Evolutionary conservation across 2,888 invertebrate genomes (phyloP).

Genomic region (Incurvaria masculella): DNA sequence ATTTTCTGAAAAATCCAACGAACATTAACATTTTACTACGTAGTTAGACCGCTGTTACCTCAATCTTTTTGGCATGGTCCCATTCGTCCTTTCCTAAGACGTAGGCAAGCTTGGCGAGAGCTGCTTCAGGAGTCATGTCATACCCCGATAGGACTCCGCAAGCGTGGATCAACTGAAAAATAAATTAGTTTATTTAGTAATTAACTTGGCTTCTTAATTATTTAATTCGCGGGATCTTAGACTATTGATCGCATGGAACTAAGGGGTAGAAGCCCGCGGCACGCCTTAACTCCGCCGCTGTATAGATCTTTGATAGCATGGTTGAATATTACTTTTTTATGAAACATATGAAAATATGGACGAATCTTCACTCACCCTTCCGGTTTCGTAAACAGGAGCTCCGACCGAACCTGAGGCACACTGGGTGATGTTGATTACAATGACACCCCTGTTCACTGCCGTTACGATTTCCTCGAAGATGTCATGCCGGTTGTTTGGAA

Average conservation of each 20-base stretch:
- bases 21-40: background rate
- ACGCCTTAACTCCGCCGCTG: too few species aligned
- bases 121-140: constrained; percentile 94
- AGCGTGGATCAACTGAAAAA: constrained; percentile 44
- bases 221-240: too few species aligned
- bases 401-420: constrained; percentile 79
- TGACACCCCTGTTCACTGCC: constrained; percentile 73
- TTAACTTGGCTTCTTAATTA: too few species aligned
- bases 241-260: too few species aligned
- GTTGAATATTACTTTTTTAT: too few species aligned
- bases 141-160: constrained; percentile 75
- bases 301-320: too few species aligned
- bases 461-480: constrained; percentile 66
- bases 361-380: constrained; percentile 57
- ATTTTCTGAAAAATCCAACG: too few species aligned
- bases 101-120: constrained; percentile 86
- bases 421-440: constrained; percentile 91
- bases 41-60: constrained; percentile 45
- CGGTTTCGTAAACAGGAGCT: constrained; percentile 77
- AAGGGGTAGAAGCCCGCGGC: too few species aligned
- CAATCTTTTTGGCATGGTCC: constrained; percentile 60
- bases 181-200: too few species aligned
- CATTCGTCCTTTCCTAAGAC: constrained; percentile 78
- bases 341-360: too few species aligned
- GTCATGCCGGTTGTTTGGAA: constrained; percentile 81